Evolutionary conservation across 2,888 invertebrate species (phyloP), one percentile per base, ranked within the genome.

Genomic region (Lochmaea crataegi): DNA sequence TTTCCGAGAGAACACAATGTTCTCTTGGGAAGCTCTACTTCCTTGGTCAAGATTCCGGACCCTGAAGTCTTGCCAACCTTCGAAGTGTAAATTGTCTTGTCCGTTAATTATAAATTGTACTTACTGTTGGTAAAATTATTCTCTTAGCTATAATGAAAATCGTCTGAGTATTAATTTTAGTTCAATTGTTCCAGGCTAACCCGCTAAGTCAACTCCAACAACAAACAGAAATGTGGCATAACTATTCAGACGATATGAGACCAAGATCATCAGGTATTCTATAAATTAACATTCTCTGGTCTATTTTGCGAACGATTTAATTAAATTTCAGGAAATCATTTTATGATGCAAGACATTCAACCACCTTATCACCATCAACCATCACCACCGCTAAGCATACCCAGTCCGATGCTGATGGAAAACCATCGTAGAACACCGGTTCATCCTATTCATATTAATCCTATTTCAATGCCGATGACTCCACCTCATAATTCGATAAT

Each of bases 141-240:
- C n/a, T n/a, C n/a, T n/a, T n/a, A n/a, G n/a, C n/a, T n/a, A n/a
- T n/a, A n/a, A n/a, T n/a, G n/a, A n/a, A n/a, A n/a, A n/a, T n/a
- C n/a, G n/a, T n/a, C n/a, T 38, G 5, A 7, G 9, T 38, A 38
- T 38, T 38, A 7, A 38, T 38, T 38, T 7, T 38, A 38, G 9
- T 26, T 58, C 58, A 32, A 32, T 56, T 63, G 38, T 78, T 79
- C 64, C 76, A 82, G 82, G 75, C 81, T n/a, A 84, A 84, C 75
- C 83, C 85, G 5, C 76, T 85, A 69, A 81, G 82, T 6, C 84
- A 85, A 72, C 76, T 85, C 57, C 84, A 85, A 73, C 84, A 84
- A 65, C 85, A 85, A 75, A 80, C 85, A 6, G 84, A 85, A 60
- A 83, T 86, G 83, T 86, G 86, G 86, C 83, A 84, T 68, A 83